Evolutionary conservation across 92 coral and sea anemone species (phyloP).

Genomic region (Plumapathes pennacea): DNA sequence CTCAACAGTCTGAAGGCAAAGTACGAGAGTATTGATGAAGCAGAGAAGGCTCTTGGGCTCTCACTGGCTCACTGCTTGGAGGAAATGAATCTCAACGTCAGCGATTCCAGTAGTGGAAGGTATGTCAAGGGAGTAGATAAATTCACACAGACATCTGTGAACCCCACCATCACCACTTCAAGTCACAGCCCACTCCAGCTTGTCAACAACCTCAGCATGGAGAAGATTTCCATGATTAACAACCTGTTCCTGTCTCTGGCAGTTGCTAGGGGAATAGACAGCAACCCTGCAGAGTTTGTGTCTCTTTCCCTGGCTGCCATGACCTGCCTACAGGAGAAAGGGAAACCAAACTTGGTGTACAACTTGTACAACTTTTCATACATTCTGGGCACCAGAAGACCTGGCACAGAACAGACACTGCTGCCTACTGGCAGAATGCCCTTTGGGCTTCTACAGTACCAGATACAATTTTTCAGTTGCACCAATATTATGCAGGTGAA

Average conservation of each 20-base stretch:
- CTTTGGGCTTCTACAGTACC: slow-evolving; percentile 63
- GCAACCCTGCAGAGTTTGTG: slow-evolving; percentile 33
- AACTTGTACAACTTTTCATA: slow-evolving; percentile 32
- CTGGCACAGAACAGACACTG: slow-evolving; percentile 3
- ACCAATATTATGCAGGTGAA: slow-evolving; percentile 69
- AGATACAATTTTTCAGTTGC: slow-evolving; percentile 58
- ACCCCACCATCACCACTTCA: too few species aligned
- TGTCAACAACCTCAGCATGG: too few species aligned
- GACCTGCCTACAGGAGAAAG: slow-evolving; percentile 16
- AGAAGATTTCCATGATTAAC: slow-evolving; percentile 4
- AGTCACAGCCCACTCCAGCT: too few species aligned
- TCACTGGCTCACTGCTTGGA: too few species aligned
- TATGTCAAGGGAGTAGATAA: too few species aligned
- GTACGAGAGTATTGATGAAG: too few species aligned
- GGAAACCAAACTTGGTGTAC: slow-evolving; percentile 44
- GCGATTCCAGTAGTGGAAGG: too few species aligned
- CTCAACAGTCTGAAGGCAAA: too few species aligned
- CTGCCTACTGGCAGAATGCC: slow-evolving; percentile 68
- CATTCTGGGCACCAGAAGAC: slow-evolving; percentile 3
- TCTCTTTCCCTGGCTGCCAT: slow-evolving; percentile 33
- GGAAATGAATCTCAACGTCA: too few species aligned
- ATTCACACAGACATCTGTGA: too few species aligned
- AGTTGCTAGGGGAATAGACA: slow-evolving; percentile 11
- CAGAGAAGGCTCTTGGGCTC: too few species aligned
- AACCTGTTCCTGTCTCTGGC: slow-evolving; percentile 18